Conservation (phyloP, 2,888 invertebrate genomes). For the Itoplectis maculator region DNA sequence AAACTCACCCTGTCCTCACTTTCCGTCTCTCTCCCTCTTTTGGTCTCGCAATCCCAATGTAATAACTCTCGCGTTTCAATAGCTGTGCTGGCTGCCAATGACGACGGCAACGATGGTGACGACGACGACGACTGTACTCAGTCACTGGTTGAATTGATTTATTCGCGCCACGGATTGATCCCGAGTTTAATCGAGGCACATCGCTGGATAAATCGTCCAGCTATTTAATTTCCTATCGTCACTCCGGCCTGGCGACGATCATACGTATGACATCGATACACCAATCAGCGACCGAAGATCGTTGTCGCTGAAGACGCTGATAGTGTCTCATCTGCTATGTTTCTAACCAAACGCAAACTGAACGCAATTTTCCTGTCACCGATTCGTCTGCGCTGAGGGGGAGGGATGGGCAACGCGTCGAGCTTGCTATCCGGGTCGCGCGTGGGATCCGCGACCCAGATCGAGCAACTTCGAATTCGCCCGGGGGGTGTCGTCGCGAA, state of each 20-base stretch:
- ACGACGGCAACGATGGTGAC: conserved; percentile 14
- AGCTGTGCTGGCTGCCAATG: conserved; percentile 17
- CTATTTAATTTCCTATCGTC: conserved; percentile 15
- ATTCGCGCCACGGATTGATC: conserved; percentile 58
- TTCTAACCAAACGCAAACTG: too few species aligned
- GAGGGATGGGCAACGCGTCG: too few species aligned
- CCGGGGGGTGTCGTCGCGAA: conserved; percentile 43
- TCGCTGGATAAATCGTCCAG: conserved; percentile 3
- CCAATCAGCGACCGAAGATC: not conserved
- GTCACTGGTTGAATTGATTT: conserved; percentile 58
- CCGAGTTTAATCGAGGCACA: conserved; percentile 50
- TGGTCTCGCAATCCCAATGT: conserved; percentile 23
- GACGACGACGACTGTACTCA: conserved; percentile 11
- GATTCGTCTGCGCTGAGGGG: conserved; percentile 46
- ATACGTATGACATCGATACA: not conserved
- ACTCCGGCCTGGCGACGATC: conserved; percentile 1
- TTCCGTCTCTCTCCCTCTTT: too few species aligned
- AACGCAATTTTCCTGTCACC: too few species aligned
- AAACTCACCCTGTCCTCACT: conserved; percentile 17
- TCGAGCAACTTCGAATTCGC: conserved; percentile 61
- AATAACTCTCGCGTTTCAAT: conserved; percentile 47
- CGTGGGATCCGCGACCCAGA: conserved; percentile 71
- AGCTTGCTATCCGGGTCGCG: conserved; percentile 69
- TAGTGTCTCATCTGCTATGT: too few species aligned
- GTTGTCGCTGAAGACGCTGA: too few species aligned